Percentiles rank a stretch among this genome's conserved stretches.
phyloP scores from a whole-genome alignment of 1,140 invertebrate genomes.

The Platyura marginata region DNA sequence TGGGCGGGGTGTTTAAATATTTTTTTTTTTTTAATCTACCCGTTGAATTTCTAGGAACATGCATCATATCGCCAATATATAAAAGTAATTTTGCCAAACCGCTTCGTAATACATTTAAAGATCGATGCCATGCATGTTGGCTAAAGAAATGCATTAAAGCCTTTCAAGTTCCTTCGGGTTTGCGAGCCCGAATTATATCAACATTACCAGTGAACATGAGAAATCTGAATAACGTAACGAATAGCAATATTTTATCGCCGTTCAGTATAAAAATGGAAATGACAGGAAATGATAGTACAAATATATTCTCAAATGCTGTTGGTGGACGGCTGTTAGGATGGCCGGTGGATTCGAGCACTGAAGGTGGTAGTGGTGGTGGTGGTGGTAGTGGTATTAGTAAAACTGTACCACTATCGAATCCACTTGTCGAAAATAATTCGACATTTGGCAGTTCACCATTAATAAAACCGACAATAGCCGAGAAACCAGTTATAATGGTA shows the following conservation, averaged over 20 bases:
- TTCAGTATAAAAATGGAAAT: neutral
- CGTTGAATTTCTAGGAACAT: slow-evolving; percentile 28
- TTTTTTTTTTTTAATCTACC: neutral
- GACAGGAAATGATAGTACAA: neutral
- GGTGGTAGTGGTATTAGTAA: neutral
- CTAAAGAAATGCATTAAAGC: slow-evolving; percentile 62
- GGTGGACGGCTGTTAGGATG: neutral
- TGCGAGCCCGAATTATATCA: slow-evolving; percentile 39
- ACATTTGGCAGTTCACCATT: slow-evolving; percentile 19
- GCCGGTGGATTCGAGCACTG: neutral
- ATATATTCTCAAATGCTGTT: too few species aligned
- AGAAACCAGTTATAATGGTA: slow-evolving; percentile 11
- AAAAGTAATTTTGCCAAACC: slow-evolving; percentile 50
- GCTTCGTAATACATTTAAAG: slow-evolving; percentile 44
- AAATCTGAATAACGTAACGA: neutral
- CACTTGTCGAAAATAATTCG: slow-evolving; percentile 18
- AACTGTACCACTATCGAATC: slow-evolving; percentile 8
- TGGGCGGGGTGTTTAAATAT: too few species aligned
- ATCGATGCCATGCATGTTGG: slow-evolving; percentile 71
- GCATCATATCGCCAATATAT: slow-evolving; percentile 47
- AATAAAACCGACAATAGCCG: slow-evolving; percentile 18
- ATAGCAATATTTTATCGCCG: neutral
- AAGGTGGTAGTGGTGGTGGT: neutral
- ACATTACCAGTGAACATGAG: slow-evolving; percentile 31
- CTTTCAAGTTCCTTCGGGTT: slow-evolving; percentile 50